Base-by-base conservation (phyloP, 2,797 vertebrate species). In the Potorous gilbertii region DNA sequence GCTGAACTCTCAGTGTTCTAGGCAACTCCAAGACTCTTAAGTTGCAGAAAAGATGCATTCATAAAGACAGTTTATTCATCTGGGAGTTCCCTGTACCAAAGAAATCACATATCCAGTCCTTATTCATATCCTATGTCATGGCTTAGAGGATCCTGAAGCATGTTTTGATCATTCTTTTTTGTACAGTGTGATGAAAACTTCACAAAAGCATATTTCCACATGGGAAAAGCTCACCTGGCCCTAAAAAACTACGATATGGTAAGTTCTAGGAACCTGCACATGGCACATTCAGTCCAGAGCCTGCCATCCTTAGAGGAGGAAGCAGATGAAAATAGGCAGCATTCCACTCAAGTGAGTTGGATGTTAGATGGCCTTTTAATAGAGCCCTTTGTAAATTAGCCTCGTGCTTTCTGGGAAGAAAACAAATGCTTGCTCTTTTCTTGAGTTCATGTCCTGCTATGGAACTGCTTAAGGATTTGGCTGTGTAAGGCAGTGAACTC, bases 161-260 rank as follows among this genome's bases (percentile, higher is more conserved):
- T 93, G 46, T 97, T 95, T 95, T 62, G 52, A 55, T 34, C 62
- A 31, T 96, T 96, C 95, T 96, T 55, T 98, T 96, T 93, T 21
- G 91, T 93, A 1, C 98, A 99, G 99, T 99, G 99, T 98, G 98
- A 99, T 98, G 99, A 98, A 56, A 99, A 98, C 66, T 99, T 98
- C 96, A 97, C 98, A 13, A 99, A 99, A 97, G 99, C 99, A 0
- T 99, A 99, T 93, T 98, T 99, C 62, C 99, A 99, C 91, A 99
- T 99, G 99, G 99, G 99, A 12, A 99, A 99, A 98, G 99, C 99
- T 95, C 98, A 99, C 97, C 97, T 99, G 95, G 99, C 98, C 2
- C 97, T 99, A 81, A 98, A 98, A 96, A 98, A 99, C 96, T 99
- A 99, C 96, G 92, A 92, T 5, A 97, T 99, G 99, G 99, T 99